Conservation (phyloP, 2,888 invertebrate species). For the Acrobeloides nanus region DNA sequence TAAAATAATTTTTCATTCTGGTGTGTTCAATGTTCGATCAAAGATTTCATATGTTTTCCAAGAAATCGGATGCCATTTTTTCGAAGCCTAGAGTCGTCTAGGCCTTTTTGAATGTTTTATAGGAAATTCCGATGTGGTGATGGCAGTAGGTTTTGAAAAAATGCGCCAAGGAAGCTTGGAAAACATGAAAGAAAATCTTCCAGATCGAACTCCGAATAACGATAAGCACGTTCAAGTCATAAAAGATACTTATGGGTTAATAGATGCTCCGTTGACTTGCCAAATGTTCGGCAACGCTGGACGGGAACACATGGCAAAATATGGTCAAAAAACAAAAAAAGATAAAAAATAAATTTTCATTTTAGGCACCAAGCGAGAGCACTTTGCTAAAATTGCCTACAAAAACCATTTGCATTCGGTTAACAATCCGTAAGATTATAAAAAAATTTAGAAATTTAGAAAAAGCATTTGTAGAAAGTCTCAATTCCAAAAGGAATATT, state of each 20-base stretch:
- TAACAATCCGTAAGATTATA: constrained; percentile 74
- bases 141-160: constrained; percentile 94
- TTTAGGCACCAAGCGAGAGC: constrained; percentile 72
- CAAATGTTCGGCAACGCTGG: constrained; percentile 96
- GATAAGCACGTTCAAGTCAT: constrained; percentile 63
- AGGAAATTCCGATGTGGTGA: constrained; percentile 73
- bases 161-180: constrained; percentile 85
- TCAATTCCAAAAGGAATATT: constrained; percentile 84
- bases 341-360: constrained; percentile 7
- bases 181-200: constrained; percentile 54
- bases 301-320: constrained; percentile 87
- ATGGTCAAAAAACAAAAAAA: constrained; percentile 60
- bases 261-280: constrained; percentile 76
- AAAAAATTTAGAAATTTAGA: not conserved
- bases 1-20: too few species aligned
- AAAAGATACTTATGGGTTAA: constrained; percentile 73
- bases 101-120: not conserved
- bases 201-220: constrained; percentile 74
- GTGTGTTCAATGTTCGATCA: too few species aligned
- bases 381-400: constrained; percentile 91
- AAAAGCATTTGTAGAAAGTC: constrained; percentile 66
- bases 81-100: not conserved
- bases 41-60: constrained; percentile 1
- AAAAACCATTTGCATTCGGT: constrained; percentile 95
- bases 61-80: not conserved